Conservation (phyloP, 2,113 vertebrate species). For the Stigmatopora argus region DNA sequence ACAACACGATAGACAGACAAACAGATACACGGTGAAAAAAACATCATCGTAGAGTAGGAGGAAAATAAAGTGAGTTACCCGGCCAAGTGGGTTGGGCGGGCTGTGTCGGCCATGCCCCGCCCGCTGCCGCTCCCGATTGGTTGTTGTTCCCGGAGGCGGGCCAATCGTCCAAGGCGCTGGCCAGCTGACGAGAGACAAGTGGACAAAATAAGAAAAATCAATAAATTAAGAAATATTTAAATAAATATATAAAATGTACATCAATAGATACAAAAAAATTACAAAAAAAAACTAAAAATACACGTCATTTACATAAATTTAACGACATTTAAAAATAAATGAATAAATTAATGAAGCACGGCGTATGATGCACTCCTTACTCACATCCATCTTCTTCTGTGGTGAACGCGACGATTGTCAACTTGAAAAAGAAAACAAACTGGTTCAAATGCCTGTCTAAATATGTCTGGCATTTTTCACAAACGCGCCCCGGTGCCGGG, state of each 20-base stretch:
- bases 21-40: too few relatives aligned
- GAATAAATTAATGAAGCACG: too few relatives aligned
- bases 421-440: not conserved
- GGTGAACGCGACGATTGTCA: not conserved
- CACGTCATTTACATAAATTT: too few relatives aligned
- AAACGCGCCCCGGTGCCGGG: not conserved
- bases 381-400: slow-evolving; percentile 4
- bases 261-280: too few relatives aligned
- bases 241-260: too few relatives aligned
- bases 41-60: too few relatives aligned
- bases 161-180: slow-evolving; percentile 25
- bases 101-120: slow-evolving; percentile 2
- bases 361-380: not conserved
- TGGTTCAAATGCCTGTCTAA: not conserved
- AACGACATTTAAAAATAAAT: too few relatives aligned
- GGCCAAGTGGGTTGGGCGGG: slow-evolving; percentile 24
- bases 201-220: not conserved
- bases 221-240: too few relatives aligned
- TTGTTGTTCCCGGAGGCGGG: not conserved
- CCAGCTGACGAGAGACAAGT: slow-evolving; percentile 20
- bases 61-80: slow-evolving; percentile 16
- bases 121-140: slow-evolving; percentile 9
- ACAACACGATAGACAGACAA: too few relatives aligned
- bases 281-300: not conserved
- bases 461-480: not conserved